Evolutionary conservation across 35 echinoderm and acorn worm species (phyloP).

Genomic region (Anneissia japonica): DNA sequence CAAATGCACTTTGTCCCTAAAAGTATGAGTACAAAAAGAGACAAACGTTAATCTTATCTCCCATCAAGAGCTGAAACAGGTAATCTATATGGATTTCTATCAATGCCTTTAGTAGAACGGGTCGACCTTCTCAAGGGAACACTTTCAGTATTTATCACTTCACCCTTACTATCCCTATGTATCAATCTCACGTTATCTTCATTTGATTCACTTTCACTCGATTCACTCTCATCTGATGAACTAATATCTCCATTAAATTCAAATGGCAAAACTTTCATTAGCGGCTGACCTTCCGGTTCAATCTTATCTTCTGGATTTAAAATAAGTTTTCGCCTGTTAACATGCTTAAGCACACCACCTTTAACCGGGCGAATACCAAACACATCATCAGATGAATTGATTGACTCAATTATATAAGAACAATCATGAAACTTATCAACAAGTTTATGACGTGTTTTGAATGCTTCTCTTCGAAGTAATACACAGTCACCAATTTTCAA

Average conservation of each 20-base stretch:
- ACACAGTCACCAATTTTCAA: neutral
- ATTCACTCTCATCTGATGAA: neutral
- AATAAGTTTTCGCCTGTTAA: neutral
- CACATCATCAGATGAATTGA: neutral
- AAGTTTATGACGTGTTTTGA: conserved; percentile 19
- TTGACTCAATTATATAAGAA: neutral
- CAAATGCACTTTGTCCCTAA: too few relatives aligned
- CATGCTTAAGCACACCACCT: neutral
- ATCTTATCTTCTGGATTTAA: neutral
- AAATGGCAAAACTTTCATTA: neutral
- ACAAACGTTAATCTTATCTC: too few relatives aligned
- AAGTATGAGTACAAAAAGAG: too few relatives aligned
- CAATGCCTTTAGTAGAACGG: too few relatives aligned
- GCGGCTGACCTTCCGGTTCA: neutral
- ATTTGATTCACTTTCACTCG: too few relatives aligned
- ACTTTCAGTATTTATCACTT: too few relatives aligned
- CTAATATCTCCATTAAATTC: neutral
- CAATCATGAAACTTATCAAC: conserved; percentile 8
- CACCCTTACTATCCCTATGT: too few relatives aligned
- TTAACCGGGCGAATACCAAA: neutral
- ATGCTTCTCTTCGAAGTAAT: conserved; percentile 11
- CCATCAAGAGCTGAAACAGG: too few relatives aligned
- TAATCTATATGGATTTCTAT: too few relatives aligned
- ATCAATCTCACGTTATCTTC: too few relatives aligned
- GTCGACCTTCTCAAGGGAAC: too few relatives aligned